Percentiles rank a stretch among this genome's conserved stretches.
These are phyloP conservation scores for Melanogrammus aeglefinus DNA, from an alignment of 2,797 vertebrate species.

Conservation along the genomic window DNA sequence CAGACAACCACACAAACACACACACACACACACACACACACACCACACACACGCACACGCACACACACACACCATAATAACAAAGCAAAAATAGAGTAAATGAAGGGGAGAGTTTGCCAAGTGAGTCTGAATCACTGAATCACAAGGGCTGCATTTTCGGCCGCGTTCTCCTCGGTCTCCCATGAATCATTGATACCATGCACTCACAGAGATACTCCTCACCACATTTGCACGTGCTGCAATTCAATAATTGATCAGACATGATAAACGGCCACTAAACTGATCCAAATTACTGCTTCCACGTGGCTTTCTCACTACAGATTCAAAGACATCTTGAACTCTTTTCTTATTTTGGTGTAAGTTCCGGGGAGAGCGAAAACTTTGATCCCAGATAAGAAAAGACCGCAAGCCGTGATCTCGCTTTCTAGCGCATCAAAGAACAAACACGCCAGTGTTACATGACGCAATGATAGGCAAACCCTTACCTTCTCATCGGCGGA, in stretches of 20 bases:
- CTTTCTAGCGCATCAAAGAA: background rate
- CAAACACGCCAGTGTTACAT: background rate
- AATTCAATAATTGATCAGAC: conserved; percentile 37
- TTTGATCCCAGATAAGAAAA: background rate
- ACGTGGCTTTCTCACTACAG: background rate
- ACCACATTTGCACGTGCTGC: conserved; percentile 15
- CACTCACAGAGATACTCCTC: conserved; percentile 24
- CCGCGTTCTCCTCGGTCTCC: conserved; percentile 5
- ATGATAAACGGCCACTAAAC: background rate
- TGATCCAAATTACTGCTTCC: background rate
- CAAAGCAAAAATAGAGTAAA: background rate
- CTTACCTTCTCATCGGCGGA: conserved; percentile 58
- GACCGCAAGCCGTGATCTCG: background rate
- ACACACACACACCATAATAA: background rate
- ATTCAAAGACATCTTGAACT: background rate
- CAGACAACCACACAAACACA: background rate
- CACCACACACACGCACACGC: conserved; percentile 1
- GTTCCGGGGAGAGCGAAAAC: background rate
- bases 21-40: conserved; percentile 3
- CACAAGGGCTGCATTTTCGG: conserved; percentile 4
- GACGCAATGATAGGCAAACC: background rate
- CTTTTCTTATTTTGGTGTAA: conserved; percentile 25
- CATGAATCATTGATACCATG: conserved; percentile 45
- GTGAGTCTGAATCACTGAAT: background rate
- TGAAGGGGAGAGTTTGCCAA: background rate